Conservation (phyloP, 2,797 vertebrate genomes). For the Coluber constrictor region DNA sequence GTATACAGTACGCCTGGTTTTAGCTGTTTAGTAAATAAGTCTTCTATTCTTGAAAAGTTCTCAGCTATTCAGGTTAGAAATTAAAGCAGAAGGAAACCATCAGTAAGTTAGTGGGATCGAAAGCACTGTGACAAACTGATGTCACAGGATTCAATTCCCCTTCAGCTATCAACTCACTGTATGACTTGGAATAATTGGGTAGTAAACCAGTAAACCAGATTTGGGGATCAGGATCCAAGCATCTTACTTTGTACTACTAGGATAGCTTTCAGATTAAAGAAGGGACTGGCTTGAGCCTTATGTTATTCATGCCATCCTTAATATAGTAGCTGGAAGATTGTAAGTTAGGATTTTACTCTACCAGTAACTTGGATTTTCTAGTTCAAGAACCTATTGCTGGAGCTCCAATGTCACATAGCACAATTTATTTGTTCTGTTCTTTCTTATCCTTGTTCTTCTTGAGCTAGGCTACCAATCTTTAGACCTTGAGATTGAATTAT, state of each 20-base stretch:
- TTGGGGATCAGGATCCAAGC: neutral
- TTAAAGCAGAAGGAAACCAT: neutral
- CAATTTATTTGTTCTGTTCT: neutral
- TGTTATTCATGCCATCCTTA: neutral
- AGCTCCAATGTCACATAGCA: neutral
- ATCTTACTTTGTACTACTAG: neutral
- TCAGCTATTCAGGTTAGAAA: neutral
- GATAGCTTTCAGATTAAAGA: neutral
- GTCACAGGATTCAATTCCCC: neutral
- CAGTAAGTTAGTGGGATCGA: neutral
- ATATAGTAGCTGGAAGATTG: neutral
- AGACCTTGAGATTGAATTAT: neutral
- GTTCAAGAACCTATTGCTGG: neutral
- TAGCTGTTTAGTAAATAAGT: neutral
- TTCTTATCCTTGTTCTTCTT: neutral
- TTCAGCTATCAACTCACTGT: neutral
- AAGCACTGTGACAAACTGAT: neutral
- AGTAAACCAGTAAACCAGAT: neutral
- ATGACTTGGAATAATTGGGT: neutral
- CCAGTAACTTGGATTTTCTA: neutral
- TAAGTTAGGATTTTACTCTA: neutral
- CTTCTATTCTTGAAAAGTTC: neutral
- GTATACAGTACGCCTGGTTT: neutral
- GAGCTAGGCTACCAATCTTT: neutral
- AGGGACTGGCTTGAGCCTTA: neutral